phyloP scores from a whole-genome alignment of 2,797 vertebrate genomes.

The Rhabdomys pumilio region DNA sequence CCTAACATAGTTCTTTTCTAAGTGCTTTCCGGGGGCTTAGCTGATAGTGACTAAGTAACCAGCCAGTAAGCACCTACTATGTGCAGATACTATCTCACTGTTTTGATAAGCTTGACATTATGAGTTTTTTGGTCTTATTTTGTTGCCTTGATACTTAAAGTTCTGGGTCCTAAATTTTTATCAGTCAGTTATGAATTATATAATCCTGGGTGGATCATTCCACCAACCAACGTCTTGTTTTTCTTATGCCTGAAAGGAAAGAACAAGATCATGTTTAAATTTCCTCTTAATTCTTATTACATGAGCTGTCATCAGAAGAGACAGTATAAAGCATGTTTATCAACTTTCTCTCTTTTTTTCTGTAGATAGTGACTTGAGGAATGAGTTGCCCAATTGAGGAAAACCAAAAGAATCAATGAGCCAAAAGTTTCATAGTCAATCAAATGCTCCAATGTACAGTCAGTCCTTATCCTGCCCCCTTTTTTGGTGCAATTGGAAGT shows the following conservation, averaged over 20 bases:
- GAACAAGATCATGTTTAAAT: background rate
- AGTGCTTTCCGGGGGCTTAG: background rate
- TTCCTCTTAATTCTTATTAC: background rate
- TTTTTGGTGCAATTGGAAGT: background rate
- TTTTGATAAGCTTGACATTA: background rate
- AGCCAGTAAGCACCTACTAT: background rate
- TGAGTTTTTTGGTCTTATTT: background rate
- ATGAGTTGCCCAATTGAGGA: background rate
- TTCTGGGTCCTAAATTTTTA: background rate
- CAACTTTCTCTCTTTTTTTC: background rate
- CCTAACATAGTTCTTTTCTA: slow-evolving; percentile 14
- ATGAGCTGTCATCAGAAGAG: background rate
- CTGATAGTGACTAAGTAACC: slow-evolving; percentile 2
- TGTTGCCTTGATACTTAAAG: background rate
- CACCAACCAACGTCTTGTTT: background rate
- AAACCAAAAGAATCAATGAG: background rate
- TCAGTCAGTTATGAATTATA: background rate
- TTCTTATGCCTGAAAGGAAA: background rate
- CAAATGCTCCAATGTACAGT: background rate
- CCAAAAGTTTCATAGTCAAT: background rate
- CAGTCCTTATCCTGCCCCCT: background rate
- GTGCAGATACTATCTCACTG: background rate
- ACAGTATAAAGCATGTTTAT: background rate
- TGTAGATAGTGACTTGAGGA: background rate
- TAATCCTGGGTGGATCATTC: background rate